Base-by-base conservation (phyloP, 2,888 invertebrate genomes). In the Diplazon laetatorius region DNA sequence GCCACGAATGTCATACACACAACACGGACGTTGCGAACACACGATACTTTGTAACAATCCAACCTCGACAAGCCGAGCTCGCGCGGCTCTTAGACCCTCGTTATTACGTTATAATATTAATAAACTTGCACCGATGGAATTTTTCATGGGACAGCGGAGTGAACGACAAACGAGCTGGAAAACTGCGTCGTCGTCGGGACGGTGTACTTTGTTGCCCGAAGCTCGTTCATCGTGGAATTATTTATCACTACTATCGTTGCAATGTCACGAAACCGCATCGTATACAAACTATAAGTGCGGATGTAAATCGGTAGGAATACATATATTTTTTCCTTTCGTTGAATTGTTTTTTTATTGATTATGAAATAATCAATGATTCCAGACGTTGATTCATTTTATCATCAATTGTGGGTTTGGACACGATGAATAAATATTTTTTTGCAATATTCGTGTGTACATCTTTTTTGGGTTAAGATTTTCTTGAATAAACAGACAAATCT, bases 71-170 rank as follows among this genome's bases (percentile, higher is more conserved):
- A n/a, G n/a, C n/a, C n/a, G n/a, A n/a, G n/a, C n/a, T n/a, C n/a
- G n/a, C n/a, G 6, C 22, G 65, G 30, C 22, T 30, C 50, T 60
- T 60, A 59, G 65, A n/a, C 44, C 22, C 78, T 78, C 74, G 78
- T 71, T 78, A 78, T 60, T n/a, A 39, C 20, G 44, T n/a, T 44
- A 66, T 71, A 66, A 74, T 78, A 78, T 78, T 74, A 74, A 78
- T 74, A 74, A 60, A 78, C 63, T 63, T 60, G 59, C 20, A 70
- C 35, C 39, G 60, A 65, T 42, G 52, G 25, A 70, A 74, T 74
- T 78, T 74, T n/a, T n/a, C n/a, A 71, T 71, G 66, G 39, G 68
- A 70, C 74, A 65, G 78, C 52, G 25, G 48, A 14, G 65, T 30
- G 42, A 60, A 22, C 44, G 68, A 68, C 70, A 74, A 74, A n/a